Percentiles rank a stretch among this genome's conserved stretches.
Evolutionary conservation across 2,797 vertebrate genomes (phyloP).

Genomic region (Lepilemur ruficaudatus): DNA sequence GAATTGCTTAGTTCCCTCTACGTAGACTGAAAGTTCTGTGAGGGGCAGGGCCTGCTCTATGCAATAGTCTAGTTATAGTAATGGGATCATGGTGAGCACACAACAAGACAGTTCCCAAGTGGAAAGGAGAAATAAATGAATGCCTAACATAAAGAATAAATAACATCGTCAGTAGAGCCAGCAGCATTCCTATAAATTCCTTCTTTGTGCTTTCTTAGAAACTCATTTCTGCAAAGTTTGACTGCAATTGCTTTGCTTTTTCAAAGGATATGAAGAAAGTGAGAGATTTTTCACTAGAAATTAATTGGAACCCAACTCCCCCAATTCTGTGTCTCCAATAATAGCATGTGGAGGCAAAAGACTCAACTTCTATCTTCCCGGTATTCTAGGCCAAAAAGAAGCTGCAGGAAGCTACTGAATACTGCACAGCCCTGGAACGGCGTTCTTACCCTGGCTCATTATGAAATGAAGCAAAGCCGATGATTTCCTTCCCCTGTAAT

Average conservation of each 20-base stretch:
- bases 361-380: background rate
- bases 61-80: background rate
- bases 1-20: background rate
- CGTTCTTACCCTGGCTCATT: background rate
- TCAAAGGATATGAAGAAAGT: background rate
- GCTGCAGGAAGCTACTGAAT: background rate
- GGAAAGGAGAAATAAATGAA: background rate
- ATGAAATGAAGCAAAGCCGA: background rate
- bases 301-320: background rate
- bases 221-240: background rate
- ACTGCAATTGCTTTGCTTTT: background rate
- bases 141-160: background rate
- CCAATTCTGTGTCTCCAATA: background rate
- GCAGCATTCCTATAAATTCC: background rate
- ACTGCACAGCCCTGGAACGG: too few species aligned
- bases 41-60: background rate
- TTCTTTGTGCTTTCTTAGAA: background rate
- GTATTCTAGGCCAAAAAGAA: background rate
- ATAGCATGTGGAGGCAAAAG: background rate
- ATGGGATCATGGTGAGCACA: background rate
- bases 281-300: background rate
- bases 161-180: accelerated
- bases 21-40: background rate
- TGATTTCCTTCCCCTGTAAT: background rate
- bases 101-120: background rate